A percentile compares a stretch with the other conserved stretches of the same genome.
Conservation (phyloP, 2,888 invertebrate species). For the Leptinotarsa rubiginosa region DNA sequence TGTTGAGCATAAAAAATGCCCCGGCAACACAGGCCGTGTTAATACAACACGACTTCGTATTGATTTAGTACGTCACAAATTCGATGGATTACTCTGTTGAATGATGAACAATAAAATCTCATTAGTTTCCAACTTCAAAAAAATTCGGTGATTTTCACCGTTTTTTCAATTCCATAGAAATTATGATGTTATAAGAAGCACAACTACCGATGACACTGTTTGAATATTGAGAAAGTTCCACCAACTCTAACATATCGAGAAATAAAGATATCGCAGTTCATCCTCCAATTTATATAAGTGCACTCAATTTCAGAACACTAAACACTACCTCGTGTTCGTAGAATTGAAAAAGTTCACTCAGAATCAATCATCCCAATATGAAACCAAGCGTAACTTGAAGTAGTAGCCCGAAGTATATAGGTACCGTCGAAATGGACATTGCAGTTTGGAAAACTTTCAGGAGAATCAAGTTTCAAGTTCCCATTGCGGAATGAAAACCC, state of each 20-base stretch:
- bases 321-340: not conserved
- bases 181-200: too few species aligned
- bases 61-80: too few species aligned
- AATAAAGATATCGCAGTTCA: not conserved
- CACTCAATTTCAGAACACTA: not conserved
- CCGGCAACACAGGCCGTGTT: too few species aligned
- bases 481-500: not conserved
- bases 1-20: too few species aligned
- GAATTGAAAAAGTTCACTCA: not conserved
- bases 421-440: slow-evolving; percentile 2
- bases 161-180: too few species aligned
- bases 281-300: not conserved
- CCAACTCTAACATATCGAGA: not conserved
- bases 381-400: not conserved
- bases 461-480: not conserved
- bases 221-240: not conserved
- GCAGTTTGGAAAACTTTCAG: not conserved
- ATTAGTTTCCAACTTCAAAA: too few species aligned
- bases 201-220: not conserved
- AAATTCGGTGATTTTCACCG: too few species aligned
- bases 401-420: not conserved
- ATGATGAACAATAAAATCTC: too few species aligned
- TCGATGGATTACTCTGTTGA: too few species aligned
- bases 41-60: too few species aligned
- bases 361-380: not conserved